A percentile compares a stretch with the other conserved stretches of the same genome.
These are phyloP conservation scores for Decapterus maruadsi DNA, from an alignment of 2,797 vertebrate genomes.

Conservation along the genomic window DNA sequence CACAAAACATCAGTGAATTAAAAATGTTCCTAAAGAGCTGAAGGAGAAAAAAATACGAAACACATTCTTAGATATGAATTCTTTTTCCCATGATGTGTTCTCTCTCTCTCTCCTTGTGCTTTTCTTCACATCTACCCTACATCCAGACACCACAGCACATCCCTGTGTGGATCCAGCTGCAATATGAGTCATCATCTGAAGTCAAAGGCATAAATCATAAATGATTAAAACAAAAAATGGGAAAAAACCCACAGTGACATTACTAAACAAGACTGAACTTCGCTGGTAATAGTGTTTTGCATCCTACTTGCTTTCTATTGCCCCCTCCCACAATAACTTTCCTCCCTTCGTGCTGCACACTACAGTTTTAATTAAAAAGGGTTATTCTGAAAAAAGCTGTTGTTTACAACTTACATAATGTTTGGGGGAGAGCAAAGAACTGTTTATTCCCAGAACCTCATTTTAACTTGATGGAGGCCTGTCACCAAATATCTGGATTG, in stretches of 20 bases:
- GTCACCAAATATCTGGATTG: conserved; percentile 55
- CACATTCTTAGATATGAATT: neutral
- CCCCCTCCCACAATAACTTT: neutral
- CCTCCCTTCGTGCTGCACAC: neutral
- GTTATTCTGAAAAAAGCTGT: conserved; percentile 33
- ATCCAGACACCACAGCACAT: neutral
- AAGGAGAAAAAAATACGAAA: neutral
- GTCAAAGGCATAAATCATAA: conserved; percentile 26
- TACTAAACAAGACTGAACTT: conserved; percentile 29
- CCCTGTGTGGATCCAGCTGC: neutral
- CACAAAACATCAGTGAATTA: neutral
- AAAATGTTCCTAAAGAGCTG: neutral
- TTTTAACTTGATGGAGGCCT: conserved; percentile 54
- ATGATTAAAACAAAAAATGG: conserved; percentile 21
- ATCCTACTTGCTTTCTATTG: conserved; percentile 58
- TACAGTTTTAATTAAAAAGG: conserved; percentile 43
- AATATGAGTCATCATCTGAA: conserved; percentile 9
- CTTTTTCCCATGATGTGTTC: neutral
- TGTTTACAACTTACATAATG: conserved; percentile 51
- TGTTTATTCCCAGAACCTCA: conserved; percentile 38
- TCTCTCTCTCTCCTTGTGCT: neutral
- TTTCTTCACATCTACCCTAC: neutral
- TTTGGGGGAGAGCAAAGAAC: conserved; percentile 31
- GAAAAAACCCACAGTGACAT: conserved; percentile 6
- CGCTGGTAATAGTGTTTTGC: conserved; percentile 42